These are phyloP conservation scores for Caenorhabditis sp. DNA, from an alignment of 2,888 invertebrate genomes.

Conservation along the genomic window DNA sequence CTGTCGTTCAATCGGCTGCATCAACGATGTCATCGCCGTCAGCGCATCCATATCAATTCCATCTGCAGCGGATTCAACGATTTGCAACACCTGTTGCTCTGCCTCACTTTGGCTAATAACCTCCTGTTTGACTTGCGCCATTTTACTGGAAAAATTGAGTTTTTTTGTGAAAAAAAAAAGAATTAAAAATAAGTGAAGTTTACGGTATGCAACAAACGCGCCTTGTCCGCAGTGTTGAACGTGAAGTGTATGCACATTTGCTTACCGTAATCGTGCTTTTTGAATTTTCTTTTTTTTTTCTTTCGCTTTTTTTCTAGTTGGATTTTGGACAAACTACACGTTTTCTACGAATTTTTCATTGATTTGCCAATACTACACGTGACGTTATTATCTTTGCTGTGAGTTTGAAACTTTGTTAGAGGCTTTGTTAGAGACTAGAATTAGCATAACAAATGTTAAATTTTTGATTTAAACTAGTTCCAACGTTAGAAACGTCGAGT, in stretches of 20 bases:
- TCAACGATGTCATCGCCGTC: slow-evolving; percentile 32
- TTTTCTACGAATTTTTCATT: background rate
- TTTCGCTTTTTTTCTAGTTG: background rate
- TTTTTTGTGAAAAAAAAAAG: too few species aligned
- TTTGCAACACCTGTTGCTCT: slow-evolving; percentile 37
- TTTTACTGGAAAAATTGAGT: background rate
- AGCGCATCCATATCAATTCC: slow-evolving; percentile 49
- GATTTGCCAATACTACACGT: too few species aligned
- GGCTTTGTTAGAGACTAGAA: too few species aligned
- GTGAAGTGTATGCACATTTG: background rate
- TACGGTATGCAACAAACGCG: background rate
- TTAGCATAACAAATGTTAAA: too few species aligned
- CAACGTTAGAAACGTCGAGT: too few species aligned
- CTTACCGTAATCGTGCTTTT: background rate
- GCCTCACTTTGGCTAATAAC: slow-evolving; percentile 12
- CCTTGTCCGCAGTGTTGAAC: background rate
- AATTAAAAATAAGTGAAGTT: too few species aligned
- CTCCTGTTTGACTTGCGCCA: slow-evolving; percentile 20
- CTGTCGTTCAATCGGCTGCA: slow-evolving; percentile 26
- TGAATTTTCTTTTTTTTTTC: background rate
- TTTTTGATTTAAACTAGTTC: too few species aligned
- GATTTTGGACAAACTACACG: background rate
- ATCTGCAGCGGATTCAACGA: slow-evolving; percentile 35
- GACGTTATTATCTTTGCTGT: too few species aligned
- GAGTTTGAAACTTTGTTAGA: too few species aligned